These are phyloP conservation scores for Metopolophium dirhodum DNA, from an alignment of 1,140 invertebrate species.

Conservation along the genomic window DNA sequence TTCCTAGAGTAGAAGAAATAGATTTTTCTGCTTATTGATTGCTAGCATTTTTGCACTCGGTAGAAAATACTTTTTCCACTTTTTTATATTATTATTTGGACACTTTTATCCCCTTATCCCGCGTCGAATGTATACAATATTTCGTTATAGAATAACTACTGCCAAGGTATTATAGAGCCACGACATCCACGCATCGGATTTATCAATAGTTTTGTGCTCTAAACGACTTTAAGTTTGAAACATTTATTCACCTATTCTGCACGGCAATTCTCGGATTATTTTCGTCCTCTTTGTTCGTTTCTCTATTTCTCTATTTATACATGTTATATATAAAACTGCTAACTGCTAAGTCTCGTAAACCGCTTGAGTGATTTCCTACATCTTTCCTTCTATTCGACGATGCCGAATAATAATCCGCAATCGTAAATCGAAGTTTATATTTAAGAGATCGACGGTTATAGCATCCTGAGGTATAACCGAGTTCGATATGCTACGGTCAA, in stretches of 20 bases:
- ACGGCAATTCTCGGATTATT: not conserved
- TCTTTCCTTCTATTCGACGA: too few species aligned
- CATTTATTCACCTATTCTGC: not conserved
- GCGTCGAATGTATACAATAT: not conserved
- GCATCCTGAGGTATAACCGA: not conserved
- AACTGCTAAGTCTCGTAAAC: not conserved
- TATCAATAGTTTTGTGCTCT: slow-evolving; percentile 10
- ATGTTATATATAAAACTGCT: not conserved
- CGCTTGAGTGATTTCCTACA: not conserved
- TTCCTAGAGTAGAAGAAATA: not conserved
- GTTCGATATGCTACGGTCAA: not conserved
- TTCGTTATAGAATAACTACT: not conserved
- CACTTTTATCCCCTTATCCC: not conserved
- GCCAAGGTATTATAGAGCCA: not conserved
- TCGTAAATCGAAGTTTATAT: not conserved
- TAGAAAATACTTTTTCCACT: not conserved
- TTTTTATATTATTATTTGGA: slow-evolving; percentile 1
- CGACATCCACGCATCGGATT: not conserved
- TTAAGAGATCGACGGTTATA: not conserved
- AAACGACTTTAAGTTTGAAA: slow-evolving; percentile 20
- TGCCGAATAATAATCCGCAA: not conserved
- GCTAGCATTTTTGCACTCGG: not conserved
- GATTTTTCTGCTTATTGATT: not conserved
- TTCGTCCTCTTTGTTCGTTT: not conserved
- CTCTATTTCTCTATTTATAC: not conserved